Conservation (phyloP, 2,888 invertebrate genomes). For the Eucera pruinosa region DNA sequence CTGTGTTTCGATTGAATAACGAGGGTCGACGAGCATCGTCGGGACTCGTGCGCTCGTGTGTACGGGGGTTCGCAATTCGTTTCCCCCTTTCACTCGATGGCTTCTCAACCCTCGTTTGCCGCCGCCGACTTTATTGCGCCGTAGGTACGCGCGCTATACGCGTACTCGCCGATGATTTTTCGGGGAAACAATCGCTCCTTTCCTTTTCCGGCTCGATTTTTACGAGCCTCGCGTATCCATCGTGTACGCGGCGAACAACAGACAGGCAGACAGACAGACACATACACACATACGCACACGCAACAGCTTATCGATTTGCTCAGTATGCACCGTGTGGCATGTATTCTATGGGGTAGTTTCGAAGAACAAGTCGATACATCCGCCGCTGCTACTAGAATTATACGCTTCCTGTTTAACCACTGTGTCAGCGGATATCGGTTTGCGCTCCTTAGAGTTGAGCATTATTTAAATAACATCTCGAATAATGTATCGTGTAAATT, state of each 20-base stretch:
- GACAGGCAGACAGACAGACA: too few species aligned
- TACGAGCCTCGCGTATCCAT: slow-evolving; percentile 8
- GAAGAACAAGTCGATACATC: too few species aligned
- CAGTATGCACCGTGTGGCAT: too few species aligned
- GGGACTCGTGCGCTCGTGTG: slow-evolving; percentile 8
- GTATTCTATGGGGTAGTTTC: too few species aligned
- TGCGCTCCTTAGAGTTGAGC: too few species aligned
- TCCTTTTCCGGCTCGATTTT: slow-evolving; percentile 13
- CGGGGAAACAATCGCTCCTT: slow-evolving; percentile 27
- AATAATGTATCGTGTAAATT: too few species aligned
- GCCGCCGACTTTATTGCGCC: slow-evolving; percentile 3
- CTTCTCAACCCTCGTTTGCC: slow-evolving; percentile 3
- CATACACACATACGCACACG: too few species aligned
- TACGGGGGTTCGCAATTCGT: slow-evolving; percentile 35
- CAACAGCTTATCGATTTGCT: too few species aligned
- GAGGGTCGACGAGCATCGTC: slow-evolving; percentile 65
- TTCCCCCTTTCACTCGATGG: slow-evolving; percentile 8
- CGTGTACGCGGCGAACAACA: slow-evolving; percentile 21
- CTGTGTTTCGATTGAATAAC: slow-evolving; percentile 67
- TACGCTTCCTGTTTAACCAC: too few species aligned
- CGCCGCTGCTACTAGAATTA: too few species aligned
- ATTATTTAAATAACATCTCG: too few species aligned
- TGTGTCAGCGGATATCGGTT: too few species aligned
- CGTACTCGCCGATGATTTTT: slow-evolving; percentile 41
- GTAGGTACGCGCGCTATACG: neutral